Conservation (phyloP, 2,888 invertebrate species). For the Drepana falcataria region DNA sequence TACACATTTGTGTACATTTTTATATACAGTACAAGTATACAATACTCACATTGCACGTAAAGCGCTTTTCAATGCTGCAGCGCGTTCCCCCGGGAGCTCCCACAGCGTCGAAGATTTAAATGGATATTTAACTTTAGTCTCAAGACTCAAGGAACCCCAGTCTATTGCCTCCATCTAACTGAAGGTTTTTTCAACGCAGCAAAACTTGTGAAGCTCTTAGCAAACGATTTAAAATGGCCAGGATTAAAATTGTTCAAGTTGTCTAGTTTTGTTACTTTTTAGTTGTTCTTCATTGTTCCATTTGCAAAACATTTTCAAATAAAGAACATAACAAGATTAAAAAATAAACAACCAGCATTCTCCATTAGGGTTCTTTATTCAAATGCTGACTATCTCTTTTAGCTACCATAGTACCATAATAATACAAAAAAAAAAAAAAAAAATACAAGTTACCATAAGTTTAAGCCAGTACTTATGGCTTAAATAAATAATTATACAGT, state of each 20-base stretch:
- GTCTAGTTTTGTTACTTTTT: slow-evolving; percentile 8
- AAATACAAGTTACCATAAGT: too few relatives aligned
- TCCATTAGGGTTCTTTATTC: too few relatives aligned
- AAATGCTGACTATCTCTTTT: too few relatives aligned
- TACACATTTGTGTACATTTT: too few relatives aligned
- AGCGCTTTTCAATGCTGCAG: slow-evolving; percentile 53
- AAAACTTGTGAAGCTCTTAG: slow-evolving; percentile 66
- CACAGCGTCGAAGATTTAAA: slow-evolving; percentile 71
- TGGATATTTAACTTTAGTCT: slow-evolving; percentile 78
- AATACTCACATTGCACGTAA: slow-evolving; percentile 33
- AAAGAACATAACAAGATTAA: not conserved
- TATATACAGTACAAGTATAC: slow-evolving; percentile 11
- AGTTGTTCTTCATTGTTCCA: slow-evolving; percentile 1
- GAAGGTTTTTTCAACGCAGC: slow-evolving; percentile 43
- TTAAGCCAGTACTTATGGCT: too few relatives aligned
- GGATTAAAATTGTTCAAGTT: slow-evolving; percentile 36
- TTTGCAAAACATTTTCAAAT: not conserved
- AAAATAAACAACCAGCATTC: too few relatives aligned
- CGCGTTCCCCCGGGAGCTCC: slow-evolving; percentile 48
- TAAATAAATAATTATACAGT: too few relatives aligned
- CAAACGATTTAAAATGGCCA: slow-evolving; percentile 67
- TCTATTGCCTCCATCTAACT: slow-evolving; percentile 61
- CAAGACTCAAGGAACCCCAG: slow-evolving; percentile 57
- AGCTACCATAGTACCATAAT: too few relatives aligned
- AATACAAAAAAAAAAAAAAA: too few relatives aligned